phyloP scores from a whole-genome alignment of 1,140 invertebrate species.

The Eurosta solidaginis region DNA sequence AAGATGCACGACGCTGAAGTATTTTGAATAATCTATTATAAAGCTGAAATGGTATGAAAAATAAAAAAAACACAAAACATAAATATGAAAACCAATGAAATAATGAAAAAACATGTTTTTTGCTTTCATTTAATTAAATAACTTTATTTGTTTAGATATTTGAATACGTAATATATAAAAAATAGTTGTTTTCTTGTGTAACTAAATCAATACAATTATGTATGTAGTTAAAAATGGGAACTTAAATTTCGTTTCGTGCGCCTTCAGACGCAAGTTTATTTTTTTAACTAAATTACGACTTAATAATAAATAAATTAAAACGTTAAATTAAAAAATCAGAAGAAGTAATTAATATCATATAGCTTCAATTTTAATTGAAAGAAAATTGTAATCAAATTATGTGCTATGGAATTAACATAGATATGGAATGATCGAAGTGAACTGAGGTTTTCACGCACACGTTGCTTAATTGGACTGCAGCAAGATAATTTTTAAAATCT shows the following conservation, averaged over 20 bases:
- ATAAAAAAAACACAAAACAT: neutral
- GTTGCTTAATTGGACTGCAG: no score
- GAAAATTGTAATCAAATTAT: neutral
- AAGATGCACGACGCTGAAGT: neutral
- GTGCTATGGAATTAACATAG: neutral
- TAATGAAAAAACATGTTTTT: slow-evolving; percentile 16
- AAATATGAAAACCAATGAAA: neutral
- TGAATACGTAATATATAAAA: slow-evolving; percentile 18
- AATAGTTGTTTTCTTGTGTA: neutral
- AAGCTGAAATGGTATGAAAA: neutral
- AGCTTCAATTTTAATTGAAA: neutral
- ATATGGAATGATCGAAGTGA: neutral
- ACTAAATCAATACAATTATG: slow-evolving; percentile 15
- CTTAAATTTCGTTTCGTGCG: slow-evolving; percentile 15
- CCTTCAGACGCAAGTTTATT: neutral
- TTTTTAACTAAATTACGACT: slow-evolving; percentile 8
- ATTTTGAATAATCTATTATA: neutral
- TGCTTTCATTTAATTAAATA: slow-evolving; percentile 15
- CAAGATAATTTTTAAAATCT: no score
- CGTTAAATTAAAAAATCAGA: neutral
- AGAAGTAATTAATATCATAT: neutral
- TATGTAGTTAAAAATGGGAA: slow-evolving; percentile 28
- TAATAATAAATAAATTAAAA: slow-evolving; percentile 3
- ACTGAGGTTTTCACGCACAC: no score
- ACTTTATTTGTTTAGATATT: slow-evolving; percentile 23